phyloP scores from a whole-genome alignment of 2,888 invertebrate genomes.

The Sialis fuliginosa region DNA sequence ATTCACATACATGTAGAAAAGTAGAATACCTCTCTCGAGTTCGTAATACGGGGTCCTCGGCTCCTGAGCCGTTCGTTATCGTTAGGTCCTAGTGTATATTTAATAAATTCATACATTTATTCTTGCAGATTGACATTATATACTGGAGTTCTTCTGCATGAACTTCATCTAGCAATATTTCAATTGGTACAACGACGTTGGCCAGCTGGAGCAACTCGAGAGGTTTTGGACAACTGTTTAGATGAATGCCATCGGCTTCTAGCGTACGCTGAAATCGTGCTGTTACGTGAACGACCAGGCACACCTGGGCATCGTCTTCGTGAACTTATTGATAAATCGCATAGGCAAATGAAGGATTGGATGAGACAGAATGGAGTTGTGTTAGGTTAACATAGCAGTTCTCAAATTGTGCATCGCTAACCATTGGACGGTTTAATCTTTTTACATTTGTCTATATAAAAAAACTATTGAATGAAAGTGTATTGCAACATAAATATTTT shows the following conservation, averaged over 20 bases:
- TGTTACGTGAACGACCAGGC: conserved; percentile 34
- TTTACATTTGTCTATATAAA: no score
- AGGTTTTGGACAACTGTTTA: conserved; percentile 22
- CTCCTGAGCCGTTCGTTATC: no score
- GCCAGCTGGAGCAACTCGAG: conserved; percentile 20
- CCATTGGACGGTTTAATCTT: no score
- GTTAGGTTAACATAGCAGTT: no score
- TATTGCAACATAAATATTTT: no score
- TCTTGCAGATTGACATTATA: conserved; percentile 44
- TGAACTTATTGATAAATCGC: conserved; percentile 27
- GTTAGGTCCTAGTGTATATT: no score
- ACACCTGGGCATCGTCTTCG: conserved; percentile 34
- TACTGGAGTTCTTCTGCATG: conserved; percentile 57
- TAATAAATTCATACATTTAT: not conserved
- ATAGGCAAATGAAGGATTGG: conserved; percentile 29
- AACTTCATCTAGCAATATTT: conserved; percentile 40
- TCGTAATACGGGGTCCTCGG: no score
- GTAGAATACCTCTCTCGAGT: no score
- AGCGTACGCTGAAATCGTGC: conserved; percentile 25
- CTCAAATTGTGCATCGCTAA: no score
- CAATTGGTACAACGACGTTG: conserved; percentile 28
- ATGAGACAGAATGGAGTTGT: conserved; percentile 27
- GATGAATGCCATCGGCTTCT: conserved; percentile 29
- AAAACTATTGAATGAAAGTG: no score
- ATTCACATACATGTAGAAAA: no score